These are phyloP conservation scores for Teinopalpus imperialis DNA, from an alignment of 2,888 invertebrate species.

Conservation along the genomic window DNA sequence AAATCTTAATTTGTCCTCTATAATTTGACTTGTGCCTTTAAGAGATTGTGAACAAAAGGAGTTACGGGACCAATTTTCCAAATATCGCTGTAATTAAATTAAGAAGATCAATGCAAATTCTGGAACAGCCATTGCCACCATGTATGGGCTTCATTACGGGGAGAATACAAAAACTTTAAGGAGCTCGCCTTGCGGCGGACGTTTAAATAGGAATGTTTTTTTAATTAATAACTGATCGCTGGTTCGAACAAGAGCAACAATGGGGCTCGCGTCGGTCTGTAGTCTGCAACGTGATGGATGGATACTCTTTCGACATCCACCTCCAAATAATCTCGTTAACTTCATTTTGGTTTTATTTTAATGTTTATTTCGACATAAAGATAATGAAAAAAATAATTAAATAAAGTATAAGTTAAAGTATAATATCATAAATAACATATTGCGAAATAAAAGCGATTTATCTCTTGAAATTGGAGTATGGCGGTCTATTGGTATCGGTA, in stretches of 20 bases:
- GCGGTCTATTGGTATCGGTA: slow-evolving; percentile 1
- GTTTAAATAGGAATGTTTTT: slow-evolving; percentile 60
- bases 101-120: slow-evolving; percentile 66
- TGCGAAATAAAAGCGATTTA: slow-evolving; percentile 3
- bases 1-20: neutral
- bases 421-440: neutral
- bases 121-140: slow-evolving; percentile 56
- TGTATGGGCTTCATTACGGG: slow-evolving; percentile 73
- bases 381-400: slow-evolving; percentile 10
- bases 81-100: slow-evolving; percentile 45
- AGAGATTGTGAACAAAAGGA: slow-evolving; percentile 7
- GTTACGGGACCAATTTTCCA: slow-evolving; percentile 28
- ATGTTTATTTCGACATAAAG: slow-evolving; percentile 13
- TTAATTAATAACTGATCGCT: slow-evolving; percentile 57
- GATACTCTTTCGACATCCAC: slow-evolving; percentile 38
- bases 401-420: neutral
- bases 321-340: slow-evolving; percentile 10
- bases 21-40: neutral
- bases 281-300: slow-evolving; percentile 39
- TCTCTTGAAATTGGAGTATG: slow-evolving; percentile 1
- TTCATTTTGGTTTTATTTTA: slow-evolving; percentile 19
- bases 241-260: slow-evolving; percentile 25
- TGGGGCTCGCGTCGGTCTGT: slow-evolving; percentile 21
- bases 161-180: slow-evolving; percentile 53
- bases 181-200: slow-evolving; percentile 45